Evolutionary conservation across 2,888 invertebrate genomes (phyloP).

Genomic region (Yponomeuta sedellus): DNA sequence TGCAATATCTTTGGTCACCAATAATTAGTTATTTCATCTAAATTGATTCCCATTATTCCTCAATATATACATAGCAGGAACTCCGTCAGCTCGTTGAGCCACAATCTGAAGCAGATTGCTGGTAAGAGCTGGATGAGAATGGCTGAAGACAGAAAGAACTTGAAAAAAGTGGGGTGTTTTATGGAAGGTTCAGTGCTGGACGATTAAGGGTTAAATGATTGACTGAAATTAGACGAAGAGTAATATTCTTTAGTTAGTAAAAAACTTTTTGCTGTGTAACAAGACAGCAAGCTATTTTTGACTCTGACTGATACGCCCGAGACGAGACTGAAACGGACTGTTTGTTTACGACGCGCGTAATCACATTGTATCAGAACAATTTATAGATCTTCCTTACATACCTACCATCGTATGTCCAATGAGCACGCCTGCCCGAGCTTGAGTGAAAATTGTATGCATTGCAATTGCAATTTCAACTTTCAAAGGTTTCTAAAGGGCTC

Average conservation of each 20-base stretch:
- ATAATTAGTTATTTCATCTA: not conserved
- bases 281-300: slow-evolving; percentile 49
- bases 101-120: too few species aligned
- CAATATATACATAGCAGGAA: not conserved
- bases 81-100: too few species aligned
- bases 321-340: slow-evolving; percentile 11
- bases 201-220: too few species aligned
- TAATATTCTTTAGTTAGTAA: not conserved
- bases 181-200: too few species aligned
- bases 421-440: slow-evolving; percentile 8
- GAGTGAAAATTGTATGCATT: slow-evolving; percentile 26
- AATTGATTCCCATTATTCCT: too few species aligned
- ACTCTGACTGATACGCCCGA: slow-evolving; percentile 38
- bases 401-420: not conserved
- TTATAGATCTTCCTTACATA: slow-evolving; percentile 1
- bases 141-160: too few species aligned
- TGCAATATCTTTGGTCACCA: not conserved
- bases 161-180: too few species aligned
- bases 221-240: too few species aligned
- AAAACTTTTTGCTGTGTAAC: not conserved
- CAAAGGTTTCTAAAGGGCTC: slow-evolving; percentile 61
- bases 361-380: slow-evolving; percentile 4
- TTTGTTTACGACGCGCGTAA: slow-evolving; percentile 10
- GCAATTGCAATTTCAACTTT: slow-evolving; percentile 46
- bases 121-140: too few species aligned